phyloP scores from a whole-genome alignment of 30 jellyfish, hydroid and myxozoan species.

The Aurelia sp. region DNA sequence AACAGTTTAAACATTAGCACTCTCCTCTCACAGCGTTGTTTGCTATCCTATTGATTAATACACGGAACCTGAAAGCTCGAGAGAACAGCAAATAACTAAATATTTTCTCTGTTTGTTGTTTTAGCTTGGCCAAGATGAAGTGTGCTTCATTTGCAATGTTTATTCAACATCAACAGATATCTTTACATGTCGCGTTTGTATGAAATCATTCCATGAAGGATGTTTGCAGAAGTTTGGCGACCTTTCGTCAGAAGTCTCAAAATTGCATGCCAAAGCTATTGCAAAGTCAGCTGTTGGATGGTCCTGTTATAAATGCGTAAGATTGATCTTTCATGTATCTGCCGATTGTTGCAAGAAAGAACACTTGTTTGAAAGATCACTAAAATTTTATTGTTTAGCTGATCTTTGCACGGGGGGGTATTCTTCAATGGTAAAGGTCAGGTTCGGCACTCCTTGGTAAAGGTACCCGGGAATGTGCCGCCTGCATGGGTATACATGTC shows the following conservation, averaged over 20 bases:
- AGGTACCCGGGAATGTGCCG: too few relatives aligned
- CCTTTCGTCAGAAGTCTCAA: conserved; percentile 62
- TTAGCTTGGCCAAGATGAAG: conserved; percentile 67
- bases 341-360: not conserved
- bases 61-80: too few relatives aligned
- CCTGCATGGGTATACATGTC: too few relatives aligned
- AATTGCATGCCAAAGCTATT: conserved; percentile 64
- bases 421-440: too few relatives aligned
- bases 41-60: too few relatives aligned
- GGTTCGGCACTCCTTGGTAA: too few relatives aligned
- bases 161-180: conserved; percentile 64
- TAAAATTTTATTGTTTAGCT: too few relatives aligned
- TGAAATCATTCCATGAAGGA: conserved; percentile 83
- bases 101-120: conserved; percentile 6
- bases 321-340: not conserved
- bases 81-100: too few relatives aligned
- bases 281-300: conserved; percentile 72
- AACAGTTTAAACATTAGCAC: too few relatives aligned
- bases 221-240: conserved; percentile 79
- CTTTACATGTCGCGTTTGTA: conserved; percentile 79
- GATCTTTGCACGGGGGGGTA: too few relatives aligned
- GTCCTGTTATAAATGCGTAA: conserved; percentile 82
- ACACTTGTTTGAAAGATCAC: not conserved
- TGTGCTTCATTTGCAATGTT: conserved; percentile 81
- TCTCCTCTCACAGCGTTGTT: too few relatives aligned